phyloP scores from a whole-genome alignment of 2,113 vertebrate genomes.

The Deroptyus accipitrinus region DNA sequence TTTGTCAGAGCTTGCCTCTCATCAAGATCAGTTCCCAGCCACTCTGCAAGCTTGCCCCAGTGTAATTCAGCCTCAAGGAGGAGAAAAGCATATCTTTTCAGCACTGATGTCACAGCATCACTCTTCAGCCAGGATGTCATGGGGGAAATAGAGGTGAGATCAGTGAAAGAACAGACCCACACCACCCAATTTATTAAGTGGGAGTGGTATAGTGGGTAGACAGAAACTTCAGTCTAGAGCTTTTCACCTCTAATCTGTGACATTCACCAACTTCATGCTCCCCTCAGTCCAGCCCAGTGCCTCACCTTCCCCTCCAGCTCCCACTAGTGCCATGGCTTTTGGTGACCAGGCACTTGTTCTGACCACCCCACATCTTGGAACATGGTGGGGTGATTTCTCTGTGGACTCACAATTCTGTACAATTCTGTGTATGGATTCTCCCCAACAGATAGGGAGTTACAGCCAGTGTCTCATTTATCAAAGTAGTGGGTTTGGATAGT shows the following conservation, averaged over 20 bases:
- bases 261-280: neutral
- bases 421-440: neutral
- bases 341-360: fast-evolving
- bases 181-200: neutral
- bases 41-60: neutral
- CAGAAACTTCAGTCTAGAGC: neutral
- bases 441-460: neutral
- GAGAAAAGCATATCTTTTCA: neutral
- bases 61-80: neutral
- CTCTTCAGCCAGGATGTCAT: neutral
- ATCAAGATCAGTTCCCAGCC: fast-evolving
- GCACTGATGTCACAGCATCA: neutral
- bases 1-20: neutral
- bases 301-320: neutral
- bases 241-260: neutral
- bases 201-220: fast-evolving
- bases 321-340: fast-evolving
- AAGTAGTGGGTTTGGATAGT: neutral
- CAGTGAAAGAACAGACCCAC: neutral
- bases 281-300: neutral
- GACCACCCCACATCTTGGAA: neutral
- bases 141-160: neutral
- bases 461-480: neutral
- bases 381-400: fast-evolving
- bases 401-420: neutral